Evolutionary conservation across 2,113 vertebrate species (phyloP).

Genomic region (Pelecanoides urinatrix): DNA sequence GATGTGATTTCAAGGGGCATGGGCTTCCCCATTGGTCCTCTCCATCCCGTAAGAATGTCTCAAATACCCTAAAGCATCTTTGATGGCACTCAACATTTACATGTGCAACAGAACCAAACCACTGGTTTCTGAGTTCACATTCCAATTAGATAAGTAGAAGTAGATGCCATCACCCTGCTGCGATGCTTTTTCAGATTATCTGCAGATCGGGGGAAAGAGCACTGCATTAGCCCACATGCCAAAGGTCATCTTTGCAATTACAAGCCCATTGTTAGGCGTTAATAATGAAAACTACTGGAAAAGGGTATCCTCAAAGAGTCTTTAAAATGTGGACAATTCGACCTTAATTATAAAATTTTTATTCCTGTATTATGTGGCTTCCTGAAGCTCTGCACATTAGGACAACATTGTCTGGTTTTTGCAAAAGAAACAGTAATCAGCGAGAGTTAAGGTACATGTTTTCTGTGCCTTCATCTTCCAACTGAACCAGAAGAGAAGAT

Average conservation of each 20-base stretch:
- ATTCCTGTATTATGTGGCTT: neutral
- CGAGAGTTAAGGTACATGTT: neutral
- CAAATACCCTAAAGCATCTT: neutral
- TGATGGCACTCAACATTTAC: neutral
- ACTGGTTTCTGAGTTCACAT: neutral
- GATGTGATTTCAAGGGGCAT: neutral
- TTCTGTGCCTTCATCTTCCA: neutral
- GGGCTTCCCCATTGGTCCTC: neutral
- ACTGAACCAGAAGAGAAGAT: neutral
- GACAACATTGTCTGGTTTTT: neutral
- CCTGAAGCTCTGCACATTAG: neutral
- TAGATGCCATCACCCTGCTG: neutral
- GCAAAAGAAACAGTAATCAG: neutral
- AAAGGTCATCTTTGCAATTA: conserved; percentile 5
- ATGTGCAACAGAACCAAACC: neutral
- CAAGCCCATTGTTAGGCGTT: neutral
- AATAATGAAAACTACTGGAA: neutral
- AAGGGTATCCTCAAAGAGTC: neutral
- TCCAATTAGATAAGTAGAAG: neutral
- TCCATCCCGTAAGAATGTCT: neutral
- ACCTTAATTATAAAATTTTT: neutral
- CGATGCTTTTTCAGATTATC: neutral
- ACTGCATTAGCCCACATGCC: neutral
- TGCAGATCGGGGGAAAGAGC: neutral
- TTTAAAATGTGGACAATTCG: neutral